Percentiles rank a stretch among this genome's conserved stretches.
These are phyloP conservation scores for Bergia puertoricense DNA, from an alignment of 92 coral and sea anemone genomes.

Conservation along the genomic window DNA sequence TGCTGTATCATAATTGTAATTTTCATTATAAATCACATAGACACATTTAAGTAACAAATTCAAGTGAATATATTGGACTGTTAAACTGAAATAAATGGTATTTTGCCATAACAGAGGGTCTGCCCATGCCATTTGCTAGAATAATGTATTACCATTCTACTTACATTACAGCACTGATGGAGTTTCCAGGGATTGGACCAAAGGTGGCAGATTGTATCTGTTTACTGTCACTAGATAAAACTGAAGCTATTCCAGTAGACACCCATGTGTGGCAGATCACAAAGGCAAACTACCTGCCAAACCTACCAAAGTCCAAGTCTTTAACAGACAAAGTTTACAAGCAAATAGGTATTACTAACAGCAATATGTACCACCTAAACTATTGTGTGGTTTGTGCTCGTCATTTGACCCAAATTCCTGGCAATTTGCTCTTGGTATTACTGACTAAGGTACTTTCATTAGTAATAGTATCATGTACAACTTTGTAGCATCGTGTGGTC, in stretches of 20 bases:
- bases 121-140: no score
- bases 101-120: no score
- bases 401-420: neutral
- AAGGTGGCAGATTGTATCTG: conserved; percentile 99
- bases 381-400: neutral
- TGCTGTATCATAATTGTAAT: no score
- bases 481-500: no score
- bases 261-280: conserved; percentile 99
- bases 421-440: no score
- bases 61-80: no score
- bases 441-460: neutral
- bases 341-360: conserved; percentile 70
- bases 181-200: conserved; percentile 95
- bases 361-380: no score
- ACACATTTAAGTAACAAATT: no score
- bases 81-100: no score
- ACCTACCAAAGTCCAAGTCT: conserved; percentile 72
- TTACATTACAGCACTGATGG: conserved; percentile 68
- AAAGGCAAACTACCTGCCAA: conserved; percentile 70
- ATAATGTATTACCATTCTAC: neutral
- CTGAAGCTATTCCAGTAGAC: conserved; percentile 93
- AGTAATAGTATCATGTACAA: no score
- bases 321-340: conserved; percentile 84
- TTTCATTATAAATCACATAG: no score
- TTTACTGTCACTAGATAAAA: conserved; percentile 94